A percentile compares a stretch with the other conserved stretches of the same genome.
These are phyloP conservation scores for Acipenser oxyrinchus DNA, from an alignment of 2,797 vertebrate species.

Conservation along the genomic window DNA sequence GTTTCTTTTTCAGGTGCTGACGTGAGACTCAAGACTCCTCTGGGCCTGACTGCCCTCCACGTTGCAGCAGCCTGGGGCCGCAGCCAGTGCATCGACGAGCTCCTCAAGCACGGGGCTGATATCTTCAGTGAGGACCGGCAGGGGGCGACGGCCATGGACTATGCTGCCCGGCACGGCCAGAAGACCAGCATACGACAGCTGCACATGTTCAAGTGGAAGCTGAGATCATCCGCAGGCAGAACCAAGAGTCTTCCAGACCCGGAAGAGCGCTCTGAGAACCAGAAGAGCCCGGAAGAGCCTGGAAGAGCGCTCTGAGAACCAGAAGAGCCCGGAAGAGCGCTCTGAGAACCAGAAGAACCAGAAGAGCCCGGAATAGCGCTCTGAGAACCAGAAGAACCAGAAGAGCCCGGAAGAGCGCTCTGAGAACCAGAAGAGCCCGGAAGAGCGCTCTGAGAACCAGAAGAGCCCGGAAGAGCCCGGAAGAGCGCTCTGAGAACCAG, in stretches of 20 bases:
- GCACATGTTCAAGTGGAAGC: conserved; percentile 6
- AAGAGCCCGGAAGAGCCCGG: no score
- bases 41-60: conserved; percentile 39
- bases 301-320: no score
- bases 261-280: no score
- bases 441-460: no score
- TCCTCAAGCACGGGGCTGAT: conserved; percentile 24
- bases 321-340: no score
- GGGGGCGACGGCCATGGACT: conserved; percentile 4
- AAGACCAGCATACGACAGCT: not conserved
- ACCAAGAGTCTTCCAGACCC: not conserved
- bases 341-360: no score
- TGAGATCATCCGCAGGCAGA: not conserved
- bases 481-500: no score
- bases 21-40: conserved; percentile 4
- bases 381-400: no score
- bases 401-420: no score
- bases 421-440: no score
- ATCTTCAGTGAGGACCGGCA: not conserved
- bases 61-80: conserved; percentile 22
- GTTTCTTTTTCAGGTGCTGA: conserved; percentile 25
- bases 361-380: no score
- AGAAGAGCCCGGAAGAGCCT: no score
- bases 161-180: conserved; percentile 19
- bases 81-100: conserved; percentile 15